Evolutionary conservation across 1,140 invertebrate species (phyloP).

Genomic region (Panagrolaimus sp.): DNA sequence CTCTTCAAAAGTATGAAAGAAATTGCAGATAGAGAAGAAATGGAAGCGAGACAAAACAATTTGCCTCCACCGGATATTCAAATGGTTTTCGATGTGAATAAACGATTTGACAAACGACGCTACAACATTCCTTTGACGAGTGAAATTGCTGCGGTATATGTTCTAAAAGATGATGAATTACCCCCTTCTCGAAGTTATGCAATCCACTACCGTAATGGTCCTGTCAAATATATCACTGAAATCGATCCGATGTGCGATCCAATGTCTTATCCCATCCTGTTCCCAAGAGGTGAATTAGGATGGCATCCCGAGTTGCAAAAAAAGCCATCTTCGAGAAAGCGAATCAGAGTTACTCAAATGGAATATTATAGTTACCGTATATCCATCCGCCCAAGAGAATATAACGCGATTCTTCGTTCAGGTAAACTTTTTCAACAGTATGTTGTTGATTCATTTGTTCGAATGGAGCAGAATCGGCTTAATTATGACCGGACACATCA

Average conservation of each 20-base stretch:
- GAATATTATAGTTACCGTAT: constrained; percentile 23
- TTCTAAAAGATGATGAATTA: background rate
- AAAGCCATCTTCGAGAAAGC: constrained; percentile 13
- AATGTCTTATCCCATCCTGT: constrained; percentile 44
- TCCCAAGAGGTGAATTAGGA: constrained; percentile 28
- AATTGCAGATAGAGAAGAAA: background rate
- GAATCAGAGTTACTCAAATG: background rate
- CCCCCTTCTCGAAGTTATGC: background rate
- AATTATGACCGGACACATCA: constrained; percentile 61
- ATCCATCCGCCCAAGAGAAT: background rate
- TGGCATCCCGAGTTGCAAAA: constrained; percentile 20
- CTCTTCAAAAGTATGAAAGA: background rate
- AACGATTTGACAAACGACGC: background rate
- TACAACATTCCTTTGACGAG: constrained; percentile 4
- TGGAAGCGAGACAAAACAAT: background rate
- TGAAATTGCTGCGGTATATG: constrained; percentile 11
- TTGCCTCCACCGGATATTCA: background rate
- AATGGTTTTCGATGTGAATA: background rate
- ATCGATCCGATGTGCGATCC: constrained; percentile 14
- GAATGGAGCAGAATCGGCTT: constrained; percentile 62
- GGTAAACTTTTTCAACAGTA: constrained; percentile 59
- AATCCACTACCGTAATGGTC: background rate
- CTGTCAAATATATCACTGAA: background rate
- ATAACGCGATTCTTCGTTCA: constrained; percentile 12
- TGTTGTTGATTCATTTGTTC: constrained; percentile 63